phyloP scores from a whole-genome alignment of 1,140 invertebrate species.

The Lordiphosa stackelbergi region DNA sequence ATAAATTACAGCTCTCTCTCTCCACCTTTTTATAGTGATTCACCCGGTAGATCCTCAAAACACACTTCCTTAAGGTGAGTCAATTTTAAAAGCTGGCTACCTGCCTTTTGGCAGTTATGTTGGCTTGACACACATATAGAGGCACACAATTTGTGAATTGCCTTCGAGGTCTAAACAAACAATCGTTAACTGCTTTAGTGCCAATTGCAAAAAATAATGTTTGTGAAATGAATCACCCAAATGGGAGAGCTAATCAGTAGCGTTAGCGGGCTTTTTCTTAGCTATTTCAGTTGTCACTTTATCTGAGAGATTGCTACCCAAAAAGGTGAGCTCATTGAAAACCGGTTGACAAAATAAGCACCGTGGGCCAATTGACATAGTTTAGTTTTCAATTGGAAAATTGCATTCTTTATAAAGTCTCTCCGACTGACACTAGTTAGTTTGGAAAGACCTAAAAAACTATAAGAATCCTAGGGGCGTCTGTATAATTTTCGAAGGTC shows the following conservation, averaged over 20 bases:
- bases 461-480: too few species aligned
- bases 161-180: conserved; percentile 1
- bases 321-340: conserved; percentile 12
- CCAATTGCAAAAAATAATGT: conserved; percentile 35
- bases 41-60: neutral
- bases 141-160: neutral
- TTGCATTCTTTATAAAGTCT: too few species aligned
- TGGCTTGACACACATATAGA: neutral
- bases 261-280: conserved; percentile 6
- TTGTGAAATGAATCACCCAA: conserved; percentile 15
- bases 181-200: conserved; percentile 21
- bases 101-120: conserved; percentile 1
- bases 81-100: neutral
- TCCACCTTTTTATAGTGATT: neutral
- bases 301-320: neutral
- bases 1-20: neutral
- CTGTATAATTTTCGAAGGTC: too few species aligned
- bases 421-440: too few species aligned
- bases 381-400: conserved; percentile 2
- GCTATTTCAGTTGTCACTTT: conserved; percentile 6
- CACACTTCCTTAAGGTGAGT: conserved; percentile 8
- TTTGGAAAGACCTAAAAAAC: too few species aligned
- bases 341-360: conserved; percentile 20
- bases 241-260: conserved; percentile 26
- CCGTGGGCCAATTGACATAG: conserved; percentile 22